Evolutionary conservation across 2,888 invertebrate genomes (phyloP).

Genomic region (Eurytoma californica): DNA sequence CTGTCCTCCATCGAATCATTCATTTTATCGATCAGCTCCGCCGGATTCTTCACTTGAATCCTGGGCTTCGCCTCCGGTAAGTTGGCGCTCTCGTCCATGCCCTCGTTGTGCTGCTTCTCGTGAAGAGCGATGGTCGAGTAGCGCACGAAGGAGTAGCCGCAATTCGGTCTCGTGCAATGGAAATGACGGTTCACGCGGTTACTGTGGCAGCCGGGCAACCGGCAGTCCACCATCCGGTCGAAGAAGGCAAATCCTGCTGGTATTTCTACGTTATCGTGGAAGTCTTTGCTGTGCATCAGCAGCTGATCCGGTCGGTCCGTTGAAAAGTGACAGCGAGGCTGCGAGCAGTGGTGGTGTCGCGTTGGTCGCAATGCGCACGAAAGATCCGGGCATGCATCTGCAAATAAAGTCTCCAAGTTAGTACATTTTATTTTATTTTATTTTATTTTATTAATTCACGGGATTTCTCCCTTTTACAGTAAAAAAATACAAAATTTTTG

Average conservation of each 20-base stretch:
- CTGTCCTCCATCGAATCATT: conserved; percentile 62
- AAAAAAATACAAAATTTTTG: no score
- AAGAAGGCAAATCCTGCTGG: conserved; percentile 91
- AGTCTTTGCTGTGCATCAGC: conserved; percentile 89
- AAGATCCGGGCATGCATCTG: conserved; percentile 82
- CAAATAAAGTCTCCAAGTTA: neutral
- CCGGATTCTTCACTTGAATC: conserved; percentile 72
- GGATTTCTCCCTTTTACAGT: no score
- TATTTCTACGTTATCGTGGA: conserved; percentile 88
- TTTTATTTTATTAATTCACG: no score
- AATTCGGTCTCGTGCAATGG: conserved; percentile 84
- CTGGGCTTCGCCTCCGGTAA: conserved; percentile 68
- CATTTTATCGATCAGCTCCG: conserved; percentile 71
- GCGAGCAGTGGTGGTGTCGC: conserved; percentile 91
- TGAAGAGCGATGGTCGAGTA: conserved; percentile 86
- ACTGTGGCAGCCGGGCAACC: conserved; percentile 81
- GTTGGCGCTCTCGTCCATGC: neutral
- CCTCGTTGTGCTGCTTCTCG: conserved; percentile 79
- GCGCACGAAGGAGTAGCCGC: conserved; percentile 84
- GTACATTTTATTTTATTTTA: neutral
- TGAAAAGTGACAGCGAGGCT: conserved; percentile 87
- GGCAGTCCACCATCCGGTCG: conserved; percentile 84
- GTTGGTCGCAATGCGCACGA: conserved; percentile 83
- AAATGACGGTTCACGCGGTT: conserved; percentile 85
- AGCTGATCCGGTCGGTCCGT: conserved; percentile 87